A percentile compares a stretch with the other conserved stretches of the same genome.
These are phyloP conservation scores for Antheraea assamensis DNA, from an alignment of 2,888 invertebrate species.

Conservation along the genomic window DNA sequence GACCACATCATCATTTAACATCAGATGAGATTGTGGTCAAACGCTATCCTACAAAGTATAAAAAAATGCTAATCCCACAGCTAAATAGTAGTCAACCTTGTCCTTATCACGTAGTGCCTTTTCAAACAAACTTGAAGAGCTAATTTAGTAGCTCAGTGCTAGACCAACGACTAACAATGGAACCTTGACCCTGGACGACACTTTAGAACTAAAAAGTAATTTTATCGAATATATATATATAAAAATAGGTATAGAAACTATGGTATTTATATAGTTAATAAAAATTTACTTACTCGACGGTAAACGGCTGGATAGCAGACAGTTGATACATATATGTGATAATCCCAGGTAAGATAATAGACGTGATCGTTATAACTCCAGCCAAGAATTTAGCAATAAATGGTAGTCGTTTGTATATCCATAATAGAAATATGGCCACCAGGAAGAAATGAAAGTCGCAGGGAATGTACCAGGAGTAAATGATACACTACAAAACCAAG, in stretches of 20 bases:
- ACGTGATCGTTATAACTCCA: slow-evolving; percentile 53
- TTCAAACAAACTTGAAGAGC: background rate
- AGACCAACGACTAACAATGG: background rate
- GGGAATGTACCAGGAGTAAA: slow-evolving; percentile 86
- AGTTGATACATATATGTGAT: slow-evolving; percentile 75
- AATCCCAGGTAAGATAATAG: slow-evolving; percentile 76
- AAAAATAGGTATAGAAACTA: background rate
- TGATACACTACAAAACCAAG: slow-evolving; percentile 82
- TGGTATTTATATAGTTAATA: background rate
- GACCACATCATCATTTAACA: too few relatives aligned
- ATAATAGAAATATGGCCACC: slow-evolving; percentile 74
- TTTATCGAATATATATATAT: background rate
- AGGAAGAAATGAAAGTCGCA: slow-evolving; percentile 87
- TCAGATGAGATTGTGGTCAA: too few relatives aligned
- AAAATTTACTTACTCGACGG: slow-evolving; percentile 72
- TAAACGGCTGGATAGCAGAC: slow-evolving; percentile 81
- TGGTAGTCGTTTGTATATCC: slow-evolving; percentile 65
- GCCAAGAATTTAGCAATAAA: slow-evolving; percentile 63
- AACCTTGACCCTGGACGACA: background rate
- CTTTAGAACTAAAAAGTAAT: background rate
- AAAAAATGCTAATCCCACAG: background rate
- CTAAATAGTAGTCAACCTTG: background rate
- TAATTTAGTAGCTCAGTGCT: background rate
- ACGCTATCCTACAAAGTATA: too few relatives aligned
- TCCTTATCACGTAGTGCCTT: background rate